Percentiles rank a stretch among this genome's conserved stretches.
These are phyloP conservation scores for Halichoeres trimaculatus DNA, from an alignment of 2,113 vertebrate species.

Conservation along the genomic window DNA sequence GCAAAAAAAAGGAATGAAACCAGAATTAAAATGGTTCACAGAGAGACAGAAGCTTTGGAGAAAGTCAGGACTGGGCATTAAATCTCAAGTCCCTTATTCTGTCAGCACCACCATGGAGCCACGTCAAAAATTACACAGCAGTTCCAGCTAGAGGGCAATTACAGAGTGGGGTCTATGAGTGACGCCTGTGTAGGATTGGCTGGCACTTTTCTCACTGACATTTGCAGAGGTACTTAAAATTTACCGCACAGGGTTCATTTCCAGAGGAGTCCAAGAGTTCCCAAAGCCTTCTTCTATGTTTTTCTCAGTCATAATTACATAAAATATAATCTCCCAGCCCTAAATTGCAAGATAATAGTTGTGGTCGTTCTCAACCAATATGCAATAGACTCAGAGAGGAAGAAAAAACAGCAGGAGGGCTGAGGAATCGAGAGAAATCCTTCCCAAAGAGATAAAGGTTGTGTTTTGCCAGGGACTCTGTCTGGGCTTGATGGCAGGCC, in stretches of 20 bases:
- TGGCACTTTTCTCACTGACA: constrained; percentile 60
- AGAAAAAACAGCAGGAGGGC: constrained; percentile 30
- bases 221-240: constrained; percentile 59
- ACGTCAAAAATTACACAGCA: constrained; percentile 75
- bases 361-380: constrained; percentile 28
- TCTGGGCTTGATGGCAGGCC: constrained; percentile 61
- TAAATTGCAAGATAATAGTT: constrained; percentile 57
- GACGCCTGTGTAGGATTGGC: constrained; percentile 60
- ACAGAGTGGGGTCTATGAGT: constrained; percentile 73
- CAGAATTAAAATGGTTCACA: constrained; percentile 31
- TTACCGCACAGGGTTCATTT: constrained; percentile 58
- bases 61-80: constrained; percentile 62
- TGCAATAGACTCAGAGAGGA: constrained; percentile 32
- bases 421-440: constrained; percentile 48
- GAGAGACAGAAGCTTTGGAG: constrained; percentile 34
- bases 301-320: constrained; percentile 56
- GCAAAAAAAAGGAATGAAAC: constrained; percentile 39
- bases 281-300: constrained; percentile 22
- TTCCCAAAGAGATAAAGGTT: constrained; percentile 46
- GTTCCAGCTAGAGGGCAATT: constrained; percentile 74
- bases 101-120: constrained; percentile 58
- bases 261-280: constrained; percentile 54
- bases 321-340: constrained; percentile 65
- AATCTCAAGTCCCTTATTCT: constrained; percentile 70
- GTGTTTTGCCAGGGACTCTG: constrained; percentile 65